Evolutionary conservation across 2,797 vertebrate species (phyloP), one percentile per base, ranked within the genome.

Genomic region (Scyliorhinus canicula): DNA sequence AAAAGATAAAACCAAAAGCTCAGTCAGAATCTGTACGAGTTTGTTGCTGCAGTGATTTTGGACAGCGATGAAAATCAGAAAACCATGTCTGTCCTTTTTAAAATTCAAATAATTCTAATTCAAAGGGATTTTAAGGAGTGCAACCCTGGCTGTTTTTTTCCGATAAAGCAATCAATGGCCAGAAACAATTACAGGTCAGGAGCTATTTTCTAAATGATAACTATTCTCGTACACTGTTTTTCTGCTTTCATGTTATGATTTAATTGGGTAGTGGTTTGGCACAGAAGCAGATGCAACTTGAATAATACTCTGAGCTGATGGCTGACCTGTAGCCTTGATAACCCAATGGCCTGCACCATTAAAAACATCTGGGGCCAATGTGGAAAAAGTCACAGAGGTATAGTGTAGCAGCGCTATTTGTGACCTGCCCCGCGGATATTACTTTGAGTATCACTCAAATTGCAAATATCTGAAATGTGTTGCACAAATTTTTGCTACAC

Each of bases 191-290:
- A 57, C 31, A 60, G 52, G 55, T 57, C 85, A 60, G 55, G 85
- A n/a, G 79, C 79, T 82, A 82, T 82, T 82, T 82, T 47, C 85
- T 57, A 88, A 88, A 19, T 55, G 31, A 88, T 88, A 57, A 57
- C 52, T 0, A 88, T 55, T n/a, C 28, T 57, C 4, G 31, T 57
- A 14, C 52, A 60, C 35, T 57, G 31, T 57, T 57, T 14, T 57
- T 88, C 85, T 88, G 52, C 31, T 19, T 19, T 35, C 31, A 60
- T n/a, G 5, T 50, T 82, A 47, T 24, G 19, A 47, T 82, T 82
- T 82, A 82, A 44, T 82, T 24, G n/a, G 44, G 47, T 28, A 85
- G 21, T 8, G 47, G 44, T 60, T 88, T 88, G 52, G 55, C 85
- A 57, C 31, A 88, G 52, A 88, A 60, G 12, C 55, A n/a, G 52